phyloP scores from a whole-genome alignment of 2,888 invertebrate species.

The Synergus japonicus region DNA sequence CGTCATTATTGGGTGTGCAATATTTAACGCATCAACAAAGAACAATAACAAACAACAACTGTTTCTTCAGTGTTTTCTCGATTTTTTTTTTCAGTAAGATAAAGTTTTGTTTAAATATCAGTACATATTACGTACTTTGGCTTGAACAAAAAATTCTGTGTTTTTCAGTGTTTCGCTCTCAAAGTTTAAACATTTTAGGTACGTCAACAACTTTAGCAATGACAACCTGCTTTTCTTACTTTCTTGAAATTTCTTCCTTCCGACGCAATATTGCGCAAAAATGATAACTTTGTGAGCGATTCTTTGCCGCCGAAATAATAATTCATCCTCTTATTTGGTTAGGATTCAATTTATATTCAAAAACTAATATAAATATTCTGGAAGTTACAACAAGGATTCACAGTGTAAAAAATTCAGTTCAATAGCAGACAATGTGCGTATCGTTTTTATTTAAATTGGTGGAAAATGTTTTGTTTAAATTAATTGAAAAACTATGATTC shows the following conservation, averaged over 20 bases:
- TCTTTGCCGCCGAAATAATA: constrained; percentile 23
- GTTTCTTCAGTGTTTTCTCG: background rate
- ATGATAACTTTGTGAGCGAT: constrained; percentile 2
- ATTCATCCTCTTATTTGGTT: constrained; percentile 12
- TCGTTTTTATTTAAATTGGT: constrained; percentile 11
- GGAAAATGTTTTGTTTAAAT: background rate
- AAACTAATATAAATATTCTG: background rate
- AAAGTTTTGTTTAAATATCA: background rate
- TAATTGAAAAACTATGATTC: background rate
- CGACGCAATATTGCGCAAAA: background rate
- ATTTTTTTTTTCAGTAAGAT: background rate
- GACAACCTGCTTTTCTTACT: constrained; percentile 11
- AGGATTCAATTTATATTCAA: background rate
- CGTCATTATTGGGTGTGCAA: constrained; percentile 16
- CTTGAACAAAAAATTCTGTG: background rate
- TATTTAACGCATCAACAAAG: background rate
- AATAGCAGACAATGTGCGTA: constrained; percentile 18
- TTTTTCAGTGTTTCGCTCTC: constrained; percentile 33
- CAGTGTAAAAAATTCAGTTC: constrained; percentile 22
- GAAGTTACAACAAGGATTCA: background rate
- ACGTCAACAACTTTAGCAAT: background rate
- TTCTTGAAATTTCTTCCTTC: constrained; percentile 6
- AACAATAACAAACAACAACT: background rate
- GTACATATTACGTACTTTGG: background rate
- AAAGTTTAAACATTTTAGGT: background rate